phyloP scores from a whole-genome alignment of 2,888 invertebrate species.

The Pristionchus japonicus region DNA sequence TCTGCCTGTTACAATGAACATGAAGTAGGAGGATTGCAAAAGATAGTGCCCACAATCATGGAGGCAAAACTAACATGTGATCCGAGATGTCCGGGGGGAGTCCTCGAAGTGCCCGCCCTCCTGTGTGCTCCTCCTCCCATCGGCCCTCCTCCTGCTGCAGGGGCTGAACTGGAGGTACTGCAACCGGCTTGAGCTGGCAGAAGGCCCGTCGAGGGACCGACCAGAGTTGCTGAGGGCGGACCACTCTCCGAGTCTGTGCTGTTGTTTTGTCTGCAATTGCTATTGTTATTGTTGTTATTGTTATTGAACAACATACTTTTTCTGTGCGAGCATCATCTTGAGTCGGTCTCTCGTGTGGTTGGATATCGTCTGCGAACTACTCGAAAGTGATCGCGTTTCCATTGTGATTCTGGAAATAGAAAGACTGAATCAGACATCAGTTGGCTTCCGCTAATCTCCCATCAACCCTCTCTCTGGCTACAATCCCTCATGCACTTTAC shows the following conservation, averaged over 20 bases:
- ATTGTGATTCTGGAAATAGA: conserved; percentile 48
- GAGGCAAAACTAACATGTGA: conserved; percentile 26
- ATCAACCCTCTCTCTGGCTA: not conserved
- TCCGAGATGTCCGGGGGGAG: conserved; percentile 27
- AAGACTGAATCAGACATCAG: not conserved
- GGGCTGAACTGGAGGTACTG: not conserved
- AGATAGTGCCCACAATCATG: too few species aligned
- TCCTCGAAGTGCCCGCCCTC: not conserved
- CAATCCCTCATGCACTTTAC: not conserved
- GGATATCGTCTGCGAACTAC: conserved; percentile 70
- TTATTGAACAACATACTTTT: conserved; percentile 50
- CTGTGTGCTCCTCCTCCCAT: not conserved
- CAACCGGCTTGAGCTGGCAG: not conserved
- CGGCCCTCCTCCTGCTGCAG: not conserved
- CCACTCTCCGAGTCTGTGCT: conserved; percentile 45
- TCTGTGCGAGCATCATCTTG: conserved; percentile 71
- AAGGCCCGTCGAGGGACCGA: not conserved
- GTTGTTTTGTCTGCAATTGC: conserved; percentile 31
- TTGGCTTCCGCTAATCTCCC: not conserved
- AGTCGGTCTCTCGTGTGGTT: conserved; percentile 73
- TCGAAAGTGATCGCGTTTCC: conserved; percentile 61
- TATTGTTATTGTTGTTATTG: not conserved
- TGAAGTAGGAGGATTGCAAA: too few species aligned
- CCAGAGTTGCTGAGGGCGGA: not conserved
- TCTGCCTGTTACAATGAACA: too few species aligned